Evolutionary conservation across 2,888 invertebrate species (phyloP), one percentile per base, ranked within the genome.

Genomic region (Sminthurinus aureus): DNA sequence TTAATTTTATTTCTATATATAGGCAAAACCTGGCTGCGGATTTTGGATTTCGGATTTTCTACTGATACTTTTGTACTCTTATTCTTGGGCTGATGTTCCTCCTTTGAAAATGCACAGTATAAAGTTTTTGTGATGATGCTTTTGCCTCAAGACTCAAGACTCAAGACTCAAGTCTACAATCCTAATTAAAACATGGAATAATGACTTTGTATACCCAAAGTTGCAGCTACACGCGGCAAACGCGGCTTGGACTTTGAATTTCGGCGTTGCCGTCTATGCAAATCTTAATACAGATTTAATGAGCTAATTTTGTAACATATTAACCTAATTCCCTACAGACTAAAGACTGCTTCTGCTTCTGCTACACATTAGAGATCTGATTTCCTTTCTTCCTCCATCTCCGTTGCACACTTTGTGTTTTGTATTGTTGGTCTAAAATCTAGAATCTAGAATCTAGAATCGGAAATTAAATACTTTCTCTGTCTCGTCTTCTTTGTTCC

Each of bases 231-330:
- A 67, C 67, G 20, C 71, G n/a, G 67, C 6, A 8, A 20, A 67
- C 6, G 67, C 20, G 67, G 12, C 67, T 18, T 20, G 20, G 1
- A 6, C 38, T 38, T 38, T 38, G 38, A 38, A 38, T 38, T 38
- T 38, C 38, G 38, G 38, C 38, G 2, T 58, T 58, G 58, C 9
- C 22, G 24, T 71, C 22, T 26, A 8, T 71, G 22, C 67, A 69
- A 20, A 75, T 51, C 50, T 76, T 76, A 76, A 76, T 76, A 76
- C 51, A 20, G 58, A 18, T 76, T 76, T 76, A 76, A 76, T 76
- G 58, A 76, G 58, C 20, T 76, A 38, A 76, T 76, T 76, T 51
- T 76, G 20, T 75, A 58, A 50, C 20, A n/a, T 76, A 76, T 76
- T 76, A 76, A 58, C 20, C 76, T 22, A 51, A 50, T 76, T 76